Evolutionary conservation across 2,888 invertebrate species (phyloP), one percentile per base, ranked within the genome.

Genomic region (Pandemis heparana): DNA sequence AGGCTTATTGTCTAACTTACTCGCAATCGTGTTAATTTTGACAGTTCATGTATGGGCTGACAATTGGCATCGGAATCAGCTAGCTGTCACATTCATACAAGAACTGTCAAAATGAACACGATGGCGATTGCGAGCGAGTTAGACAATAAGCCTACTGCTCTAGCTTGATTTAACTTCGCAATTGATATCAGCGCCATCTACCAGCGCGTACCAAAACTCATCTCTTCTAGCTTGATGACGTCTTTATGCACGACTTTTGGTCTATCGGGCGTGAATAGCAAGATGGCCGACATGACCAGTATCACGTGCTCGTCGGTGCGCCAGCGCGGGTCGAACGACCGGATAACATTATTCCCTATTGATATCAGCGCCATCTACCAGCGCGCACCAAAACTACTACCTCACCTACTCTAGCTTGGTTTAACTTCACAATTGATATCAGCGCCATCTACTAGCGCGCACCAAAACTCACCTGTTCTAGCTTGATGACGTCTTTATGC

Each of bases 241-340:
- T 98, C 98, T 32, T 96, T 95, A 86, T 98, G 98, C 79, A 98
- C 96, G 23, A 98, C 96, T 80, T 96, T 95, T 0, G 96, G 95
- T 73, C 99, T 92, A 76, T 97, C 96, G 0, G 99, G 98, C 69
- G 97, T 96, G 90, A 99, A 99, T 64, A 99, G 93, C 77, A 98
- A 95, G 76, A 99, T 98, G 79, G 99, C 98, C 85, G 97, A 97
- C 89, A 99, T 95, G 81, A 99, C 97, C 39, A 98, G 96, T 86
- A 99, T 98, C 70, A 99, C 96, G 87, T 97, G 97, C 87, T 98
- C 97, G 92, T 99, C 98, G 59, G 96, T 95, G 41, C 98, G 95
- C 97, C 98, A 98, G 78, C 96, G 96, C 61, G 97, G 95, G 85
- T 97, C 97, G 87, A 99, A 98, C 0, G 98, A 97, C 77, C 97